These are phyloP conservation scores for Heliconius hewitsoni DNA, from an alignment of 1,140 invertebrate genomes.

Conservation along the genomic window DNA sequence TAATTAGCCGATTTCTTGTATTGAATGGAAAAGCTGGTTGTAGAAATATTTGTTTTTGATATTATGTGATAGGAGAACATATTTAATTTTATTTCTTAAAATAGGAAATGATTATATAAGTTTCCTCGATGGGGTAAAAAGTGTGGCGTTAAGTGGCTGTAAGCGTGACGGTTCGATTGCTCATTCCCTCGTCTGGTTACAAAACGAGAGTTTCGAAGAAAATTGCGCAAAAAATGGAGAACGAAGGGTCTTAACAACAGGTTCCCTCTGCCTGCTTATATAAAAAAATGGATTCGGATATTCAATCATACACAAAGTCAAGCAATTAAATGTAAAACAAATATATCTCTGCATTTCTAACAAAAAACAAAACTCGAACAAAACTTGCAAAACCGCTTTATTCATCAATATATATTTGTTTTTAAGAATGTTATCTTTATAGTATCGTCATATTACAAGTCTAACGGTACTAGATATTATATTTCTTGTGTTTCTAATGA, in stretches of 20 bases:
- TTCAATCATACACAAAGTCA: too few relatives aligned
- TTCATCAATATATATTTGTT: neutral
- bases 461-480: neutral
- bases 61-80: neutral
- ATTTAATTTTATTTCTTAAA: neutral
- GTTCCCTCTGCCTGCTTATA: too few relatives aligned
- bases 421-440: neutral
- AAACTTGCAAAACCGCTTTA: neutral
- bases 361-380: neutral
- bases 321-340: neutral
- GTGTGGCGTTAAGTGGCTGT: too few relatives aligned
- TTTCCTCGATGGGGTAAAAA: too few relatives aligned
- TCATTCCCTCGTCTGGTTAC: too few relatives aligned
- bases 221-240: too few relatives aligned
- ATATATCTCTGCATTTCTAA: neutral
- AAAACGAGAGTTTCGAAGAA: too few relatives aligned
- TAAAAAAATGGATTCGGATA: too few relatives aligned
- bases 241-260: too few relatives aligned
- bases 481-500: constrained; percentile 2
- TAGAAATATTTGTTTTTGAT: neutral
- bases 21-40: constrained; percentile 5
- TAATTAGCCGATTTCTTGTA: constrained; percentile 43
- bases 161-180: too few relatives aligned
- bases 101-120: neutral
- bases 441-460: neutral